Percentiles rank a stretch among this genome's conserved stretches.
Conservation (phyloP, 2,113 vertebrate species). For the Chascanopsetta lugubris region DNA sequence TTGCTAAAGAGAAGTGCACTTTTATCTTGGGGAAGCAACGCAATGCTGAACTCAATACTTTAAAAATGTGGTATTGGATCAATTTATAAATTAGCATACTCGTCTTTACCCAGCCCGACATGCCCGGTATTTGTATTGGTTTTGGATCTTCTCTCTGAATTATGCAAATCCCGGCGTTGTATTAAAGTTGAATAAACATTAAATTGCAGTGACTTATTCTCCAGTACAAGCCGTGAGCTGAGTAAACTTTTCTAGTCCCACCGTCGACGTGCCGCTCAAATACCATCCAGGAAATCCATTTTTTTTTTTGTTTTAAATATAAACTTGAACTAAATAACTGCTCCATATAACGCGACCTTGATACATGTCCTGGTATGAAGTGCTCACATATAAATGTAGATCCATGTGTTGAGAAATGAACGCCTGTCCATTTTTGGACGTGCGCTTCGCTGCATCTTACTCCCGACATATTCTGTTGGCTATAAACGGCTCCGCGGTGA, state of each 20-base stretch:
- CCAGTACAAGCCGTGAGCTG: too few relatives aligned
- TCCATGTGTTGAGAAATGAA: neutral
- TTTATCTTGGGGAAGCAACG: too few relatives aligned
- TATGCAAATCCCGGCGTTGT: neutral
- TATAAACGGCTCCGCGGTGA: neutral
- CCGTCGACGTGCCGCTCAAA: neutral
- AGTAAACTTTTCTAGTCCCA: neutral
- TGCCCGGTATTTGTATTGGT: too few relatives aligned
- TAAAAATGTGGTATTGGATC: too few relatives aligned
- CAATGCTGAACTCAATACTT: too few relatives aligned
- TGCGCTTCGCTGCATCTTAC: neutral
- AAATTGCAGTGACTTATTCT: too few relatives aligned
- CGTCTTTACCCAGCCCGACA: too few relatives aligned
- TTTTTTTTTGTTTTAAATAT: neutral
- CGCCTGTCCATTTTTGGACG: conserved; percentile 6
- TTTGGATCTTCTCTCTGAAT: too few relatives aligned
- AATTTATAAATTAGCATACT: too few relatives aligned
- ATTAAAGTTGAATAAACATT: neutral
- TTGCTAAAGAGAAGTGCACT: too few relatives aligned
- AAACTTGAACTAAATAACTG: neutral
- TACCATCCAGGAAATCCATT: neutral
- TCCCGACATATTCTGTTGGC: conserved; percentile 4
- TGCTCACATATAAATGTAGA: neutral
- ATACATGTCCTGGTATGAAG: neutral
- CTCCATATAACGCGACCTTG: neutral